These are phyloP conservation scores for Tethea ocularis DNA, from an alignment of 2,888 invertebrate genomes.

Conservation along the genomic window DNA sequence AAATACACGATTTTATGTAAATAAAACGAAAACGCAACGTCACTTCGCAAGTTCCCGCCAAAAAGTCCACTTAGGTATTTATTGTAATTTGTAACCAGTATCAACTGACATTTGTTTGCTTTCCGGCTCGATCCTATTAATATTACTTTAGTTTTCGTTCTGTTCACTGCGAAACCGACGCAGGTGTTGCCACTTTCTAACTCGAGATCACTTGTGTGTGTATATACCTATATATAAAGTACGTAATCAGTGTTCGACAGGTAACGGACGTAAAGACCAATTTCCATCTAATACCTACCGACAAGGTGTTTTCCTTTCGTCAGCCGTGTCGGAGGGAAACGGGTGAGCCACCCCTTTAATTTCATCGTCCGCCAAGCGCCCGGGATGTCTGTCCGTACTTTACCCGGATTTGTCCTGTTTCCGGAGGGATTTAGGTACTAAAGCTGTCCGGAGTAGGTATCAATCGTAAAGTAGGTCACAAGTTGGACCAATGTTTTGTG, in stretches of 20 bases:
- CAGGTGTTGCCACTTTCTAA: no score
- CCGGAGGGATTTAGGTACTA: not conserved
- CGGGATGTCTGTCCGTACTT: not conserved
- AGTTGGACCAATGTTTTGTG: not conserved
- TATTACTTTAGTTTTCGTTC: no score
- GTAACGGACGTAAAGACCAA: not conserved
- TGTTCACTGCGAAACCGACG: no score
- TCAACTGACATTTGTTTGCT: no score
- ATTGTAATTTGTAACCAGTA: no score
- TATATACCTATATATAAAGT: no score
- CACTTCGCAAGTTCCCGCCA: no score
- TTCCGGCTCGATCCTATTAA: no score
- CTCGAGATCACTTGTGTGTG: no score
- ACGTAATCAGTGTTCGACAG: not conserved
- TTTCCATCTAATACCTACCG: not conserved
- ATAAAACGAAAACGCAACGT: no score
- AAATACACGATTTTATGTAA: no score
- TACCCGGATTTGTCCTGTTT: slow-evolving; percentile 4
- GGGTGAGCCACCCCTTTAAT: not conserved
- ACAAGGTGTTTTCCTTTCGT: not conserved
- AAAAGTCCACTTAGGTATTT: no score
- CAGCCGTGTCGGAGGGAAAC: not conserved
- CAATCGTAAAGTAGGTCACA: slow-evolving; percentile 8
- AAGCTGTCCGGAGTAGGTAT: slow-evolving; percentile 8
- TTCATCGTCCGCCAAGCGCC: slow-evolving; percentile 1